Conservation (phyloP, 2,797 vertebrate species). For the Okamejei kenojei region DNA sequence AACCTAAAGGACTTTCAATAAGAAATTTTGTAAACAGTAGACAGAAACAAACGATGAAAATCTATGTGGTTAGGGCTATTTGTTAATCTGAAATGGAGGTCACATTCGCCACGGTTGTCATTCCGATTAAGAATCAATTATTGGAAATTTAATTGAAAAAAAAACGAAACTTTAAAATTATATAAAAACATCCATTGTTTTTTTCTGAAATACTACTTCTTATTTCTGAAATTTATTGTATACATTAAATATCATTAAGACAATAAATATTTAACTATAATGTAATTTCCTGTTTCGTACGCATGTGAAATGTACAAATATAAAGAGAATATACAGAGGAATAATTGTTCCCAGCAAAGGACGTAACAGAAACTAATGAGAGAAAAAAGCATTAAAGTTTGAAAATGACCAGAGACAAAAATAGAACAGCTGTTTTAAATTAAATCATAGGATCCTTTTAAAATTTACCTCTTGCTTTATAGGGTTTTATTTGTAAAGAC, state of each 20-base stretch:
- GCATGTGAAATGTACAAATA: not conserved
- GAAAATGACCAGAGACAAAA: not conserved
- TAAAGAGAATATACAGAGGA: not conserved
- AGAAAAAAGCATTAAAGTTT: not conserved
- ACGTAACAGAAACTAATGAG: not conserved
- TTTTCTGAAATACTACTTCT: too few relatives aligned
- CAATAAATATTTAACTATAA: not conserved
- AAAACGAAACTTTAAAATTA: not conserved
- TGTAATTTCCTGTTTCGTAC: not conserved
- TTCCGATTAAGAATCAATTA: not conserved
- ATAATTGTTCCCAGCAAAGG: not conserved
- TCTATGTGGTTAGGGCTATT: not conserved
- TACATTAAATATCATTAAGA: not conserved
- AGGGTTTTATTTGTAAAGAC: not conserved
- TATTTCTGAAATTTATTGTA: too few relatives aligned
- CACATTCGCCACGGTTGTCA: not conserved
- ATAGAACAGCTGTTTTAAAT: not conserved
- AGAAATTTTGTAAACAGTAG: not conserved
- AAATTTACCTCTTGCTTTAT: not conserved
- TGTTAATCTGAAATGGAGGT: not conserved
- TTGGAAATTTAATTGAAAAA: not conserved
- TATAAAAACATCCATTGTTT: not conserved
- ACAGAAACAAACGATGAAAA: not conserved
- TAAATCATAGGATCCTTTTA: not conserved
- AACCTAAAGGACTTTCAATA: too few relatives aligned